These are phyloP conservation scores for Ophion ventricosus DNA, from an alignment of 2,888 invertebrate genomes.

Conservation along the genomic window DNA sequence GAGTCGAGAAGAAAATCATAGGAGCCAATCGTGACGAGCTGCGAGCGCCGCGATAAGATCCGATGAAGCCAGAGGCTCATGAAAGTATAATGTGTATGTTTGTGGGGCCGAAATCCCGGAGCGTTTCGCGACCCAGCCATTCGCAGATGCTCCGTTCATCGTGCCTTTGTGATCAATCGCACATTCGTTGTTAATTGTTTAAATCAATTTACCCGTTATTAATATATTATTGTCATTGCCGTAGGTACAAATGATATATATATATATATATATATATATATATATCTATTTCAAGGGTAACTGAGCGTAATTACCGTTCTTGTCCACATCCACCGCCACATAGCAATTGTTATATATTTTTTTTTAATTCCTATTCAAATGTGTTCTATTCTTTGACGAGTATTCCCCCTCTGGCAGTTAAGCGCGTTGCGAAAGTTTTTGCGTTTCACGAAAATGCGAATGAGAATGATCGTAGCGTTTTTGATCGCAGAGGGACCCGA, in stretches of 20 bases:
- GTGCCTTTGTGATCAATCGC: constrained; percentile 68
- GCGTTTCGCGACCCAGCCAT: constrained; percentile 67
- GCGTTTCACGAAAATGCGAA: neutral
- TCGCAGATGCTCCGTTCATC: constrained; percentile 64
- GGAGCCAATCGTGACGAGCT: constrained; percentile 8
- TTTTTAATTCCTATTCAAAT: constrained; percentile 25
- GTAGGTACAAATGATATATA: constrained; percentile 6
- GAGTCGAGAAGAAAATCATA: neutral
- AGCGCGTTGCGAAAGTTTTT: neutral
- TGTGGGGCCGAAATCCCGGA: constrained; percentile 57
- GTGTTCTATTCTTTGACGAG: constrained; percentile 48
- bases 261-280: neutral
- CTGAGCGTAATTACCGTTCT: neutral
- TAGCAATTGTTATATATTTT: constrained; percentile 40
- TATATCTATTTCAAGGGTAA: constrained; percentile 18
- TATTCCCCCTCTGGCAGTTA: constrained; percentile 39
- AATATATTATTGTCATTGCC: constrained; percentile 42
- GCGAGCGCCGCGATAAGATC: constrained; percentile 20
- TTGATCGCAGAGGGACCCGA: constrained; percentile 1
- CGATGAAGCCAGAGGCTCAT: constrained; percentile 45
- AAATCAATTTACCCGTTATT: constrained; percentile 51
- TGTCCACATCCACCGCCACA: constrained; percentile 33
- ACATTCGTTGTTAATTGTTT: constrained; percentile 58
- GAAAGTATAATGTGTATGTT: constrained; percentile 42
- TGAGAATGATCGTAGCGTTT: neutral